phyloP scores from a whole-genome alignment of 2,113 vertebrate species.

The Hemibagrus wyckioides region DNA sequence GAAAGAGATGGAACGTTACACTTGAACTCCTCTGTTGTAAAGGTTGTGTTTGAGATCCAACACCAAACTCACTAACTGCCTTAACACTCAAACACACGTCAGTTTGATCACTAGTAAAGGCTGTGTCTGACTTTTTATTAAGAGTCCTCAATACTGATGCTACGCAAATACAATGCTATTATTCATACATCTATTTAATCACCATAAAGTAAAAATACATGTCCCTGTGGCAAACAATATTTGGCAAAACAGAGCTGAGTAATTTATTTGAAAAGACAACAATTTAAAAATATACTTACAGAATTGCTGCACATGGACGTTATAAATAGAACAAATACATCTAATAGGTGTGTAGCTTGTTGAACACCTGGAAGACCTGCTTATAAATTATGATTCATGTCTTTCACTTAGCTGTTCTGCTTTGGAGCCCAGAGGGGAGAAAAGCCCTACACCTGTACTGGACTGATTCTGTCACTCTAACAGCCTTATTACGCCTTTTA shows the following conservation, averaged over 20 bases:
- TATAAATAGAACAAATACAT: constrained; percentile 81
- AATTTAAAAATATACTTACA: constrained; percentile 66
- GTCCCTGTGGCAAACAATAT: constrained; percentile 64
- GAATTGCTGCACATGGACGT: constrained; percentile 82
- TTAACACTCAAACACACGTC: constrained; percentile 31
- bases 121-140: constrained; percentile 46
- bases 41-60: constrained; percentile 16
- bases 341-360: constrained; percentile 51
- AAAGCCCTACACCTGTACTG: constrained; percentile 22
- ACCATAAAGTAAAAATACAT: constrained; percentile 54
- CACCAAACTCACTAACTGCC: constrained; percentile 18
- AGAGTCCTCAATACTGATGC: constrained; percentile 50
- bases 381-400: constrained; percentile 61
- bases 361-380: constrained; percentile 64
- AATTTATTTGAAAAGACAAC: constrained; percentile 52
- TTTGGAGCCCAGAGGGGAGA: constrained; percentile 35
- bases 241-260: constrained; percentile 66
- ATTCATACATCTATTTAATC: constrained; percentile 51
- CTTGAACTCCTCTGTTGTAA: not conserved
- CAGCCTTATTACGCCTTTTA: not conserved
- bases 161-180: constrained; percentile 53
- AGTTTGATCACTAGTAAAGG: constrained; percentile 46
- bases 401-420: constrained; percentile 43
- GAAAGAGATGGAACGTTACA: not conserved
- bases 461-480: constrained; percentile 23